A percentile compares a stretch with the other conserved stretches of the same genome.
phyloP scores from a whole-genome alignment of 2,888 invertebrate species.

The Athetis lepigone region DNA sequence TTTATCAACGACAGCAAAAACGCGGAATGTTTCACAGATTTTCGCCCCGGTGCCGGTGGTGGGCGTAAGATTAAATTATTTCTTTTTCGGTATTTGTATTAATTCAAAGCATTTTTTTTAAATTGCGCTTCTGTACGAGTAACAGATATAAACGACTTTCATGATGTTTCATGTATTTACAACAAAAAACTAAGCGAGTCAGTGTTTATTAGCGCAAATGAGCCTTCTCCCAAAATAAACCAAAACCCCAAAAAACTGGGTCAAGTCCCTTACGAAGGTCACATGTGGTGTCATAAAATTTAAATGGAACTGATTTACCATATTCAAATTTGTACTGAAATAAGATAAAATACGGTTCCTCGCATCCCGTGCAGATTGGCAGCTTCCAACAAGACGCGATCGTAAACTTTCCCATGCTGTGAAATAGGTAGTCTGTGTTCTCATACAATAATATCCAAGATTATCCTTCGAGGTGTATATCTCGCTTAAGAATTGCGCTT shows the following conservation, averaged over 20 bases:
- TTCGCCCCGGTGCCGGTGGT: not conserved
- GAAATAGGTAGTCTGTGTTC: not conserved
- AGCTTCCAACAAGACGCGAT: constrained; percentile 35
- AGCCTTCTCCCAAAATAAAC: too few species aligned
- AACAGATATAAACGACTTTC: too few species aligned
- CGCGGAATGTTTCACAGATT: not conserved
- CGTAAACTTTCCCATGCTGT: constrained; percentile 40
- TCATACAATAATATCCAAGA: constrained; percentile 1
- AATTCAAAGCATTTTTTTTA: too few species aligned
- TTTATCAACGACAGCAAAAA: not conserved
- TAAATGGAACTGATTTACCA: not conserved
- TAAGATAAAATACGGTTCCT: constrained; percentile 40
- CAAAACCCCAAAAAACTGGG: not conserved
- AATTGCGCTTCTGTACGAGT: too few species aligned
- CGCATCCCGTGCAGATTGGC: constrained; percentile 46
- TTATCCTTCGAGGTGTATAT: constrained; percentile 9
- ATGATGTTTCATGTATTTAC: too few species aligned
- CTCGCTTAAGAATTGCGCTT: not conserved
- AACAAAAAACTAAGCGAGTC: not conserved
- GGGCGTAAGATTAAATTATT: not conserved
- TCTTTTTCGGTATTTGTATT: not conserved
- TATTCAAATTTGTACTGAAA: constrained; percentile 24
- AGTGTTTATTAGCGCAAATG: too few species aligned
- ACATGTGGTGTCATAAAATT: constrained; percentile 5
- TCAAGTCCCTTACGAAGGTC: not conserved